Conservation (phyloP, 2,888 invertebrate genomes). For the Brachypalpus laphriformis region DNA sequence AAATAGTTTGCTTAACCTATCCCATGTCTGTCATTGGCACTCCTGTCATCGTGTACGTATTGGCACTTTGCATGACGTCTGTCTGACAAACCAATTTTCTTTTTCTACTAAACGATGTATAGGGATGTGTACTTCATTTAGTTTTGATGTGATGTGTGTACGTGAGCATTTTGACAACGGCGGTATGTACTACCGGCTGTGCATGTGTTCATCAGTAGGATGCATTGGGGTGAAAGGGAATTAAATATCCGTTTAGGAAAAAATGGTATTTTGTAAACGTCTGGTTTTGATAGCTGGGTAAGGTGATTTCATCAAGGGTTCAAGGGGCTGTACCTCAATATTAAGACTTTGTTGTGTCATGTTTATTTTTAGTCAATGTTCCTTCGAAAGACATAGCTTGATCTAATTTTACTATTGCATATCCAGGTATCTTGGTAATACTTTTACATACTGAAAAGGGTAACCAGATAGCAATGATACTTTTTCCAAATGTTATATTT, state of each 20-base stretch:
- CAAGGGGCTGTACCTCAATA: too few species aligned
- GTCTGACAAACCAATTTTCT: slow-evolving; percentile 51
- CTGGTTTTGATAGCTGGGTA: not conserved
- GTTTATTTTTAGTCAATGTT: too few species aligned
- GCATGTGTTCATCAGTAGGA: slow-evolving; percentile 1
- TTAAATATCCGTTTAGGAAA: not conserved
- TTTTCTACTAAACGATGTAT: not conserved
- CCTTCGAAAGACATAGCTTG: too few species aligned
- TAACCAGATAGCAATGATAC: too few species aligned
- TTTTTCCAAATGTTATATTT: too few species aligned
- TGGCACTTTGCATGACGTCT: slow-evolving; percentile 58
- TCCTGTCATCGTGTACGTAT: slow-evolving; percentile 31
- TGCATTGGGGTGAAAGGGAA: not conserved
- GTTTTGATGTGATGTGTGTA: not conserved
- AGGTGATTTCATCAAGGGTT: too few species aligned
- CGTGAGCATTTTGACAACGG: not conserved
- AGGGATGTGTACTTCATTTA: not conserved
- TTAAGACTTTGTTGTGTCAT: too few species aligned
- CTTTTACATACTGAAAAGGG: too few species aligned
- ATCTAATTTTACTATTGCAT: too few species aligned
- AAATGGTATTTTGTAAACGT: not conserved
- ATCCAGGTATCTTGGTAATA: too few species aligned
- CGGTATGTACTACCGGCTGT: not conserved
- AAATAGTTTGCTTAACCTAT: not conserved
- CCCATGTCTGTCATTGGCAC: slow-evolving; percentile 2